Base-by-base conservation (phyloP, 2,797 vertebrate species). In the Natrix natrix region DNA sequence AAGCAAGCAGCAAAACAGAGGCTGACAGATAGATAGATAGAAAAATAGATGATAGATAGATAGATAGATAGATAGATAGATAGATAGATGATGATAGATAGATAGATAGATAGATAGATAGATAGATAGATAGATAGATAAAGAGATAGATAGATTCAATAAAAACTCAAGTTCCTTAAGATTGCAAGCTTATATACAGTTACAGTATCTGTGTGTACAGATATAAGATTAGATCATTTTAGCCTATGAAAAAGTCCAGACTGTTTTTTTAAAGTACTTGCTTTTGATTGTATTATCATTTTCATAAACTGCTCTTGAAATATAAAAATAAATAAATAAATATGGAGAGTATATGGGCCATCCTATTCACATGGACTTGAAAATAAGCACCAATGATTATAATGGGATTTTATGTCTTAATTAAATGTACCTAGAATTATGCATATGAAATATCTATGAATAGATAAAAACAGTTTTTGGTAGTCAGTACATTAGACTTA, bases 401-500 rank as follows among this genome's bases (percentile, higher is more conserved):
- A 83, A 83, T 54, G 43, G 26, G 1, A 63, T n/a, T 28, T 52
- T 63, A 28, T 8, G 63, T n/a, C n/a, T 16, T 90, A 16, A 66
- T 61, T 20, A 83, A 48, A 83, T 83, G 17, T 63, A 48, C 43
- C 60, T 63, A 60, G 56, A 37, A 88, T 1, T 8, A 11, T 20
- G 87, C n/a, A 22, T 17, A 20, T 20, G 89, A 48, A 37, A 26
- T 56, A 91, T 0, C 17, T 93, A 60, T 63, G 52, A 56, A 87
- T 11, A 92, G 26, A 69, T 88, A 86, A 91, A 59, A 63, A 22
- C 0, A 52, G 3, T 5, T 0, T 88, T 87, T 88, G 26, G 63
- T 28, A 59, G 4, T 2, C 6, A 59, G n/a, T 63, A 66, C 7
- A 28, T 7, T 56, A 22, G 12, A 8, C 22, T 1, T 0, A 0